phyloP scores from a whole-genome alignment of 2,888 invertebrate genomes.

The Podotricha telesiphe region DNA sequence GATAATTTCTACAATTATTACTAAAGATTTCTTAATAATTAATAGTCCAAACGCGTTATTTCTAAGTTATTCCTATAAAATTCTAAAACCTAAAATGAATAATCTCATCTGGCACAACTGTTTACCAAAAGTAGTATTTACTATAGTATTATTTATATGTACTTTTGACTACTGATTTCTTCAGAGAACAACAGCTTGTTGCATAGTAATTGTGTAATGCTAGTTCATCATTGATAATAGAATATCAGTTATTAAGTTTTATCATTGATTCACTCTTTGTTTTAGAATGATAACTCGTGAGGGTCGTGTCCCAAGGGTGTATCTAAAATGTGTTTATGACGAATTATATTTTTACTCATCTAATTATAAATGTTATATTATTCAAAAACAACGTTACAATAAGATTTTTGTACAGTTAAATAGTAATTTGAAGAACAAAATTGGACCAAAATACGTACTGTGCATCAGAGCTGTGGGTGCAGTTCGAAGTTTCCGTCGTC shows the following conservation, averaged over 20 bases:
- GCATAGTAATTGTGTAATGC: constrained; percentile 2
- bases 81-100: background rate
- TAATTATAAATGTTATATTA: background rate
- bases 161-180: background rate
- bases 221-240: background rate
- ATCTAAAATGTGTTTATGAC: background rate
- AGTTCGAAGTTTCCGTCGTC: constrained; percentile 52
- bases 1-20: too few relatives aligned
- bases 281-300: constrained; percentile 15
- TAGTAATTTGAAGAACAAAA: constrained; percentile 37
- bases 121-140: background rate
- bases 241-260: constrained; percentile 6
- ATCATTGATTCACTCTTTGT: constrained; percentile 27
- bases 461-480: constrained; percentile 68
- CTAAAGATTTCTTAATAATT: too few relatives aligned
- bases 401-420: constrained; percentile 20
- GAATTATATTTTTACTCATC: background rate
- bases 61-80: too few relatives aligned
- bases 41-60: too few relatives aligned
- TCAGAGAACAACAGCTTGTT: background rate
- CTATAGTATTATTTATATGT: background rate
- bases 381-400: background rate
- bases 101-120: background rate
- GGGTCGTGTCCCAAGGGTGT: constrained; percentile 25
- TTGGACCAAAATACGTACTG: constrained; percentile 63